A percentile compares a stretch with the other conserved stretches of the same genome.
These are phyloP conservation scores for Plectus sambesii DNA, from an alignment of 1,140 invertebrate genomes.

Conservation along the genomic window DNA sequence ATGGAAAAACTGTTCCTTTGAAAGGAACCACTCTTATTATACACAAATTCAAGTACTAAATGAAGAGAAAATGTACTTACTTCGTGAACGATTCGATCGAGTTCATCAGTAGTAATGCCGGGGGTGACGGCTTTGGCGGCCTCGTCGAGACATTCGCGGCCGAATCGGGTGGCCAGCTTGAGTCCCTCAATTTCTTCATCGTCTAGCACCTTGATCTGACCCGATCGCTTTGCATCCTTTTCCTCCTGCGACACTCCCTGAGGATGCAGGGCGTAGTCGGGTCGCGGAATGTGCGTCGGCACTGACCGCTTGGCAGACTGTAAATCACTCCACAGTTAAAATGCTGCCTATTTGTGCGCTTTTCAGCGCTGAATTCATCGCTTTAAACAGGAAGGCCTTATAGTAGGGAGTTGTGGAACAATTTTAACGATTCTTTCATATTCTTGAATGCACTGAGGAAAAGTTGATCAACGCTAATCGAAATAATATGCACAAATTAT, in stretches of 20 bases:
- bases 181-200: conserved; percentile 93
- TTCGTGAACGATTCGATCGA: conserved; percentile 63
- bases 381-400: no score
- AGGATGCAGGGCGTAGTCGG: conserved; percentile 89
- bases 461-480: no score
- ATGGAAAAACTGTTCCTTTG: no score
- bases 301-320: conserved; percentile 64
- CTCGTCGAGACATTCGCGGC: conserved; percentile 35
- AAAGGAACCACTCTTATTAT: no score
- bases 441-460: no score
- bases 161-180: conserved; percentile 71
- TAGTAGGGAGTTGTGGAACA: no score
- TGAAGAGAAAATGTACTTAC: conserved; percentile 33
- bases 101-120: conserved; percentile 93
- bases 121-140: conserved; percentile 50
- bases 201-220: conserved; percentile 59
- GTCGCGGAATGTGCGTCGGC: conserved; percentile 66
- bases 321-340: conserved; percentile 1
- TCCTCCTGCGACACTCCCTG: conserved; percentile 48
- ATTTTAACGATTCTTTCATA: no score
- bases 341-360: no score
- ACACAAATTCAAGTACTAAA: no score
- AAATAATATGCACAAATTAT: no score
- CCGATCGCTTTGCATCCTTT: conserved; percentile 57
- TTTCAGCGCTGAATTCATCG: no score